A percentile compares a stretch with the other conserved stretches of the same genome.
Evolutionary conservation across 2,113 vertebrate species (phyloP).

Genomic region (Nansenia antarctica): DNA sequence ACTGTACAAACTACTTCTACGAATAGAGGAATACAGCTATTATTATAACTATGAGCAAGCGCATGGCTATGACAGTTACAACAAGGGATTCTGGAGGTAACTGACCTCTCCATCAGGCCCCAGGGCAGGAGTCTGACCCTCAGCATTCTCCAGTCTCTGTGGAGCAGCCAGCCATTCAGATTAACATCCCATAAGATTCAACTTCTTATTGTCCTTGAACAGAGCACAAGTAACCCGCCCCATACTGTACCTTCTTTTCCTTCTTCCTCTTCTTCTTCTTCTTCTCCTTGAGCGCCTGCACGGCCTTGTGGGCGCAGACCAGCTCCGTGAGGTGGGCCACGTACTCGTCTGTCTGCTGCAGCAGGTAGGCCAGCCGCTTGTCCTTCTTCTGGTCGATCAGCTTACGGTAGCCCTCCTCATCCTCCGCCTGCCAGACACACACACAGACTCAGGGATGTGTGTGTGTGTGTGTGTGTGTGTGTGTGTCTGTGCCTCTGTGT

Average conservation of each 20-base stretch:
- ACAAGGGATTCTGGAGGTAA: too few relatives aligned
- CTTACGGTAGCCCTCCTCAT: conserved; percentile 96
- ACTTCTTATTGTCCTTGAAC: too few relatives aligned
- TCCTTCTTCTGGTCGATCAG: conserved; percentile 99
- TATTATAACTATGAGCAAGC: too few relatives aligned
- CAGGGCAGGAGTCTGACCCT: conserved; percentile 80
- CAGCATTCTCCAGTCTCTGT: conserved; percentile 83
- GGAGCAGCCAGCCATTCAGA: conserved; percentile 12
- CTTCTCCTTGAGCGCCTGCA: conserved; percentile 94
- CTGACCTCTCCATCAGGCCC: conserved; percentile 93
- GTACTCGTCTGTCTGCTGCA: conserved; percentile 97
- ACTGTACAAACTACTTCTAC: too few relatives aligned
- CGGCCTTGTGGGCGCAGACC: conserved; percentile 94
- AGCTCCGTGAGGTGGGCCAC: conserved; percentile 96
- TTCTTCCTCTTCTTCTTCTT: conserved; percentile 98
- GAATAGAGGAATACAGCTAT: too few relatives aligned
- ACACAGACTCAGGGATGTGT: too few relatives aligned
- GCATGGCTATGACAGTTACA: too few relatives aligned
- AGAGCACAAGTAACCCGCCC: too few relatives aligned
- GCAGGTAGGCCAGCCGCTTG: conserved; percentile 94
- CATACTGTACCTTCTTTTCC: conserved; percentile 33
- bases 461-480: background rate
- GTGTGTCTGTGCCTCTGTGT: background rate
- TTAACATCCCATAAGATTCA: too few relatives aligned
- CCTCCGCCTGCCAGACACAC: conserved; percentile 95